phyloP scores from a whole-genome alignment of 2,797 vertebrate genomes.

The Chanos chanos region DNA sequence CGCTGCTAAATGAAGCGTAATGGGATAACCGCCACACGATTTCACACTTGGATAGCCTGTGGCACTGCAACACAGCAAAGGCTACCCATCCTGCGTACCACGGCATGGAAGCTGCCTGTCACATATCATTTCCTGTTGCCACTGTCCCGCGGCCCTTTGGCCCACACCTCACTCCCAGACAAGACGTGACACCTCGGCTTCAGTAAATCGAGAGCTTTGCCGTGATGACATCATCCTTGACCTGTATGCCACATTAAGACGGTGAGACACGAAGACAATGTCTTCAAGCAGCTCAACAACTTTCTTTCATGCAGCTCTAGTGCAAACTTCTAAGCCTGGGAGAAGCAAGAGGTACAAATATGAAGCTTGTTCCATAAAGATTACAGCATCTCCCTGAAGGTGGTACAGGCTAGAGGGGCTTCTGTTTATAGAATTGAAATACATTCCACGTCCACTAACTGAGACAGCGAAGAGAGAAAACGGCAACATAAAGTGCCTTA shows the following conservation, averaged over 20 bases:
- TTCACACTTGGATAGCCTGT: slow-evolving; percentile 50
- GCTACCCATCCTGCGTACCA: slow-evolving; percentile 3
- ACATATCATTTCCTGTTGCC: slow-evolving; percentile 11
- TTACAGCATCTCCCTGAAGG: too few relatives aligned
- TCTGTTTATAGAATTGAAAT: too few relatives aligned
- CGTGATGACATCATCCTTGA: slow-evolving; percentile 22
- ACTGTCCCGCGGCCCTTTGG: not conserved
- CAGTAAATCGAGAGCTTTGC: slow-evolving; percentile 6
- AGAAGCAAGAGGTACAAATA: too few relatives aligned
- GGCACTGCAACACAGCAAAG: slow-evolving; percentile 21
- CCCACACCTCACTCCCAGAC: slow-evolving; percentile 1
- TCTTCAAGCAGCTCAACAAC: too few relatives aligned
- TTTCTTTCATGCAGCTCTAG: too few relatives aligned
- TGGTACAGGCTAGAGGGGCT: too few relatives aligned
- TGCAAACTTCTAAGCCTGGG: too few relatives aligned
- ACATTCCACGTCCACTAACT: too few relatives aligned
- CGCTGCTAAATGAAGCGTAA: slow-evolving; percentile 76
- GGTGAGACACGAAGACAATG: too few relatives aligned
- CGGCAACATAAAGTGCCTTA: too few relatives aligned
- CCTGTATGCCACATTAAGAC: not conserved
- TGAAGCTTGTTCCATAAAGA: too few relatives aligned
- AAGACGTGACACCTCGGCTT: slow-evolving; percentile 23
- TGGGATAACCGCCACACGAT: slow-evolving; percentile 72
- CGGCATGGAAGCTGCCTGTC: slow-evolving; percentile 11
- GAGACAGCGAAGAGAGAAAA: too few relatives aligned